These are phyloP conservation scores for Megastigmus dorsalis DNA, from an alignment of 2,888 invertebrate species.

Conservation along the genomic window DNA sequence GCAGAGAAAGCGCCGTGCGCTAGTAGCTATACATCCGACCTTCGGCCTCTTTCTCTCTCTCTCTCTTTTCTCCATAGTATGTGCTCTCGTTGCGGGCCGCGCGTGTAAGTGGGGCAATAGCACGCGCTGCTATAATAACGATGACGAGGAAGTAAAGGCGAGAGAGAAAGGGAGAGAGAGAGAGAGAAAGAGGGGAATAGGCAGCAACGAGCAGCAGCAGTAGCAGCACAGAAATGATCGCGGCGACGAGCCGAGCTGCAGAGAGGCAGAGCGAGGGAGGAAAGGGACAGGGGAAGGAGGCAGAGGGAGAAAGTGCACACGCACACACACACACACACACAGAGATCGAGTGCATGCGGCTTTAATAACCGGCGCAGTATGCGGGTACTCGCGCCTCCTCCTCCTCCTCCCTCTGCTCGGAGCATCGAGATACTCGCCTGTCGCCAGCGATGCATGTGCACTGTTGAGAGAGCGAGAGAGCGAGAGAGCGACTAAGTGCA, in stretches of 20 bases:
- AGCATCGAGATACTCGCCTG: no score
- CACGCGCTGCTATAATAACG: conserved; percentile 4
- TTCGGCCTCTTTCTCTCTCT: conserved; percentile 50
- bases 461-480: neutral
- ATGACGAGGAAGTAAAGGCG: neutral
- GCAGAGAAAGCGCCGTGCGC: no score
- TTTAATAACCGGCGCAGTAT: conserved; percentile 52
- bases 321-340: no score
- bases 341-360: conserved; percentile 12
- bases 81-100: conserved; percentile 13
- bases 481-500: neutral
- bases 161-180: neutral
- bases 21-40: no score
- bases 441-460: no score
- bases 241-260: no score
- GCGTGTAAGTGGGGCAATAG: conserved; percentile 52
- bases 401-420: no score
- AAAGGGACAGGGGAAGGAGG: no score
- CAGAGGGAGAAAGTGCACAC: no score
- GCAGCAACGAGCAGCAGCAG: no score
- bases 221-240: neutral
- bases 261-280: no score
- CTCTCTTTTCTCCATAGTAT: neutral
- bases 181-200: neutral
- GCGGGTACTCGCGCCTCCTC: conserved; percentile 22